Evolutionary conservation across 64 coral and sea anemone species (phyloP), one percentile per base, ranked within the genome.

Genomic region (Montipora cactus): DNA sequence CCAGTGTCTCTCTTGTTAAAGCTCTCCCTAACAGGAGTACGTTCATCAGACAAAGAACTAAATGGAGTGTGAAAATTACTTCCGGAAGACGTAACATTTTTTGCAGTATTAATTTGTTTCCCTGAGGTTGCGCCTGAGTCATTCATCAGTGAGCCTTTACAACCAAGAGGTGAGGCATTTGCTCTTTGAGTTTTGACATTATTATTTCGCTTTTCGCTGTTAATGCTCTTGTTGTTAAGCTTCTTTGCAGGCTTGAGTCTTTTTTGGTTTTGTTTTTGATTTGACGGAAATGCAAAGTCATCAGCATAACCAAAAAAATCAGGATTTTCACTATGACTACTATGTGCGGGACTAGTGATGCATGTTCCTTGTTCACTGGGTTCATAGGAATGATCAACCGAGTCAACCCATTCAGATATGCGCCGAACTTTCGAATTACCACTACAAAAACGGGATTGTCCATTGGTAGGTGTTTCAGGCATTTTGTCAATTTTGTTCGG

Each of bases 311-410:
- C 8, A 19, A 49, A 71, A 28, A 71, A 22, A 7, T 71, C 68
- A 5, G 8, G 4, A 71, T 21, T 71, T 23, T 23, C 68, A 71
- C 19, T 15, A 22, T 23, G 12, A 19, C 4, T 47, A 46, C 76
- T 78, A 47, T 78, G 76, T 7, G 76, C 13, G 7, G 81, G 79
- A 11, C 23, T 61, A 16, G 23, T 67, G 5, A 72, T 10, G 71
- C 47, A 86, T 10, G 62, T 86, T 45, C 82, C 82, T 21, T 70
- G 82, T 86, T 86, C 82, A 86, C 82, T 86, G 46, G 82, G 82
- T 49, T 66, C 16, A 72, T 86, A 86, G 4, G 82, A 49, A 4
- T 48, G 67, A 50, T 86, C 82, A 18, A 86, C 82, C 70, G 82
- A 86, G 50, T 71, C 46, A 2, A 86, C 82, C 82, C 82, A 86